Conservation (phyloP, 2,797 vertebrate species). For the Clarias platycephalus region DNA sequence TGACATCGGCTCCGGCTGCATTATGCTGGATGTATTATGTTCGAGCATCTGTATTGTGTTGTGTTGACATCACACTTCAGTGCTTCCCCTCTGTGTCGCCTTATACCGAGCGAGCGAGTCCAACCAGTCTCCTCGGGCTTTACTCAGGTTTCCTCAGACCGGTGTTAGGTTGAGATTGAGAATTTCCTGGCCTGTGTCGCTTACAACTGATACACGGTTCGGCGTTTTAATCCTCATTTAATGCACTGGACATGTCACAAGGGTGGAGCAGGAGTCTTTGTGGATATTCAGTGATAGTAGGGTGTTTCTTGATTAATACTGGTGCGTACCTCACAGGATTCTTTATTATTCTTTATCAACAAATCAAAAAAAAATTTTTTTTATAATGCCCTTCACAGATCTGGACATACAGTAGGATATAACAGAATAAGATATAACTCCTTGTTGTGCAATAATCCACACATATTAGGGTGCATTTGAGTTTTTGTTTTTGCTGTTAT, state of each 20-base stretch:
- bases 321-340: neutral
- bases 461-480: neutral
- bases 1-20: constrained; percentile 45
- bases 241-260: neutral
- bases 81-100: constrained; percentile 30
- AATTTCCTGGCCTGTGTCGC: constrained; percentile 6
- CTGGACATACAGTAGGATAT: too few species aligned
- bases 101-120: constrained; percentile 44
- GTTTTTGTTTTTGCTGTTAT: neutral
- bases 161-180: constrained; percentile 25
- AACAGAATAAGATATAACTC: neutral
- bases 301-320: neutral
- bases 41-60: constrained; percentile 21
- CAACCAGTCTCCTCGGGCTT: constrained; percentile 41
- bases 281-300: neutral
- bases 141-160: constrained; percentile 41
- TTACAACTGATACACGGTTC: neutral
- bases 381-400: neutral
- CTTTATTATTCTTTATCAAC: neutral
- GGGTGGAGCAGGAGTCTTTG: neutral
- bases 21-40: constrained; percentile 19
- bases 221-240: neutral
- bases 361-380: neutral
- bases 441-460: too few species aligned
- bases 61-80: constrained; percentile 45